Percentiles rank a stretch among this genome's conserved stretches.
These are phyloP conservation scores for Parazoanthus atlanticus DNA, from an alignment of 92 coral and sea anemone genomes.

Conservation along the genomic window DNA sequence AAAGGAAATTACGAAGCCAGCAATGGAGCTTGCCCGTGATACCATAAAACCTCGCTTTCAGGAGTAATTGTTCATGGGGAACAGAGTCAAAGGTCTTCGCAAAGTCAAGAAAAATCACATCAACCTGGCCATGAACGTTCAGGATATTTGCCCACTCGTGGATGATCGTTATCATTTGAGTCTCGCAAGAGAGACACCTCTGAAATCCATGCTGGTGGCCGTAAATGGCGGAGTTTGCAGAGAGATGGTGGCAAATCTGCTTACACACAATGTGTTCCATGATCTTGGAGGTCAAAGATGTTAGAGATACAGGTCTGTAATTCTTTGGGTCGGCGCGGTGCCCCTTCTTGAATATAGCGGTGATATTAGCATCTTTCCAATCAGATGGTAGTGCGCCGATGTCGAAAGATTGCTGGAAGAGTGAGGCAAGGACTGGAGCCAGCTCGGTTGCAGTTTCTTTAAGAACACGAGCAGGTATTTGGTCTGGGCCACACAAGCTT, in stretches of 20 bases:
- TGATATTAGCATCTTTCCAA: slow-evolving; percentile 11
- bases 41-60: slow-evolving; percentile 4
- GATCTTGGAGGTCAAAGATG: slow-evolving; percentile 11
- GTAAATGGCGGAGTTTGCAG: slow-evolving; percentile 24
- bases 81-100: neutral
- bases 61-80: slow-evolving; percentile 17
- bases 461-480: slow-evolving; percentile 37
- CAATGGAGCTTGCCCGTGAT: neutral
- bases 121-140: slow-evolving; percentile 38
- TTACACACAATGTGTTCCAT: slow-evolving; percentile 16
- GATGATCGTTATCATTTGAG: slow-evolving; percentile 40
- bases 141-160: slow-evolving; percentile 40
- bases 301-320: slow-evolving; percentile 28
- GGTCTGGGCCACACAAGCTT: slow-evolving; percentile 52
- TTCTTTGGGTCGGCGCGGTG: slow-evolving; percentile 27
- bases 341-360: slow-evolving; percentile 31
- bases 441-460: slow-evolving; percentile 37
- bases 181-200: slow-evolving; percentile 41
- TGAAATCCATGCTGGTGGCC: slow-evolving; percentile 42
- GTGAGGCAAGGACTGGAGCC: slow-evolving; percentile 11
- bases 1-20: slow-evolving; percentile 19
- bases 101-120: slow-evolving; percentile 30
- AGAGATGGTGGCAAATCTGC: slow-evolving; percentile 20
- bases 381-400: too few relatives aligned
- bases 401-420: too few relatives aligned